phyloP scores from a whole-genome alignment of 2,113 vertebrate genomes.

The Semnornis frantzii region DNA sequence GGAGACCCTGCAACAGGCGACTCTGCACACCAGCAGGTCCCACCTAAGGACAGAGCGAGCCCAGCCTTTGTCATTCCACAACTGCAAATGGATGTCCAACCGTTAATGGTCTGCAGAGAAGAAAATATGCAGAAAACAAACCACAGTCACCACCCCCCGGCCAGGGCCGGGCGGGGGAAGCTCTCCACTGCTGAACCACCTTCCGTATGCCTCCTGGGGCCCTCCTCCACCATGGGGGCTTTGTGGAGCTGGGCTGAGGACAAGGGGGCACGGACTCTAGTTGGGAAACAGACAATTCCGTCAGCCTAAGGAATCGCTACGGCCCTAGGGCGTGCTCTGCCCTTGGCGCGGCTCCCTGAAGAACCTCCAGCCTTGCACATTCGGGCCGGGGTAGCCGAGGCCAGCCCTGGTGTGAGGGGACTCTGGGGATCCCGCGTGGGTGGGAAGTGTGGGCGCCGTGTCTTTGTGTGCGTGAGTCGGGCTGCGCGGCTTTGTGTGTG shows the following conservation, averaged over 20 bases:
- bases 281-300: background rate
- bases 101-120: background rate
- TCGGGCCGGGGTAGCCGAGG: background rate
- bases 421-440: background rate
- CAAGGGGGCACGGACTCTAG: background rate
- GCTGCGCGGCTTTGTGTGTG: background rate
- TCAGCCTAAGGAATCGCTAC: background rate
- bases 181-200: background rate
- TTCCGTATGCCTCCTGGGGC: background rate
- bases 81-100: background rate
- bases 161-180: background rate
- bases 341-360: background rate
- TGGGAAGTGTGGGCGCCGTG: background rate
- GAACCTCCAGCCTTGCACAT: background rate
- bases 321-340: background rate
- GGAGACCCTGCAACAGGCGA: fast-evolving
- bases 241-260: background rate
- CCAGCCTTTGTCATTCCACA: background rate
- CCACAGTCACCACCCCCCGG: background rate
- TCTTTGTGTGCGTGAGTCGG: background rate
- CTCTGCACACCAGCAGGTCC: background rate
- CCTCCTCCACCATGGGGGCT: background rate
- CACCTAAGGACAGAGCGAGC: background rate
- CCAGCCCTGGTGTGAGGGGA: background rate
- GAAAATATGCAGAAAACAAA: background rate